phyloP scores from a whole-genome alignment of 2,113 vertebrate genomes.

The Stercorarius parasiticus region DNA sequence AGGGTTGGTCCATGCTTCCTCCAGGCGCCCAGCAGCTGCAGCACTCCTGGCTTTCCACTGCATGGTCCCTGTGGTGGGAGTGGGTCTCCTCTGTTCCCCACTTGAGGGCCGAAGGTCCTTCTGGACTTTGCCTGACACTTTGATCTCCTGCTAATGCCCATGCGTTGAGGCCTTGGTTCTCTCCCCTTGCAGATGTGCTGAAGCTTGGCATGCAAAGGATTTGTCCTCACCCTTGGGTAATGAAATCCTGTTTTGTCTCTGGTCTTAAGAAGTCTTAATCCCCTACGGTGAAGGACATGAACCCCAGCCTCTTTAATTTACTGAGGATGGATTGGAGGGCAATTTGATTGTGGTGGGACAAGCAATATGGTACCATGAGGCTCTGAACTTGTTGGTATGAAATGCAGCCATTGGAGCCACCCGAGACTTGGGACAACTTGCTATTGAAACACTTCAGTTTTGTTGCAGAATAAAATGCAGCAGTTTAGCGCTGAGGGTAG shows the following conservation, averaged over 20 bases:
- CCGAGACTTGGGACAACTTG: neutral
- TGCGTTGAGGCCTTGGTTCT: neutral
- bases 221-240: neutral
- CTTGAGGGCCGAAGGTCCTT: neutral
- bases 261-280: neutral
- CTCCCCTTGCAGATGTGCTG: neutral
- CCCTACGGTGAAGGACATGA: neutral
- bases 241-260: neutral
- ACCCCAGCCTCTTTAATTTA: too few species aligned
- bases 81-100: neutral
- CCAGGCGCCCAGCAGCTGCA: neutral
- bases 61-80: accelerated
- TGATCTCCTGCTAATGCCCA: neutral
- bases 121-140: neutral
- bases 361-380: neutral
- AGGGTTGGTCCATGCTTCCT: neutral
- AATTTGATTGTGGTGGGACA: neutral
- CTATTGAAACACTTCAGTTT: neutral
- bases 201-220: neutral
- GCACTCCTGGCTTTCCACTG: neutral
- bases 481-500: neutral
- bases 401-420: neutral
- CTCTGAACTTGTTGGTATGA: neutral
- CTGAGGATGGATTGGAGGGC: neutral
- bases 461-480: neutral